Conservation (phyloP, 2,113 vertebrate species). For the Xerus inauris region DNA sequence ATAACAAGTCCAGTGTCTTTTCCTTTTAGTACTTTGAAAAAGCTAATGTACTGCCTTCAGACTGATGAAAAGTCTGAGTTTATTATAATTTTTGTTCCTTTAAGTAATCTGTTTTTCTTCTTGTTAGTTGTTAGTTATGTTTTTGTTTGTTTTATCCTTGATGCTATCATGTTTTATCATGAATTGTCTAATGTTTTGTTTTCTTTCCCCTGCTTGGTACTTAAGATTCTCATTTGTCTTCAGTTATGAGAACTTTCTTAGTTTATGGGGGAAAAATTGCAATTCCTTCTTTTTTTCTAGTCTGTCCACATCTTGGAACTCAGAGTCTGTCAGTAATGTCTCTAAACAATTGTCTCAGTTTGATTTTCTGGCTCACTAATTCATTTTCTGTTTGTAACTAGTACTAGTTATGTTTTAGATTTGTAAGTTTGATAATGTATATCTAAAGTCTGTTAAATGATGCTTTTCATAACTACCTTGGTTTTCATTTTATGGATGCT, state of each 20-base stretch:
- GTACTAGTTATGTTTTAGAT: not conserved
- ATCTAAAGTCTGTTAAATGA: not conserved
- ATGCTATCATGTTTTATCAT: not conserved
- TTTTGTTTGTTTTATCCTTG: conserved; percentile 23
- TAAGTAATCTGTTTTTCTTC: not conserved
- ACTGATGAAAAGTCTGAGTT: not conserved
- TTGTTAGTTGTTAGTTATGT: not conserved
- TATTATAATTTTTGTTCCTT: not conserved
- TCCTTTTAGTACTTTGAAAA: not conserved
- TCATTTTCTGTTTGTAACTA: conserved; percentile 21
- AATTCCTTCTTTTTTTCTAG: not conserved
- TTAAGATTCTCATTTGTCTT: conserved; percentile 27
- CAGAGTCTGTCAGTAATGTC: not conserved
- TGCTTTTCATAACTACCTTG: not conserved
- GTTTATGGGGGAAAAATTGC: not conserved
- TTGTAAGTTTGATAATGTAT: conserved; percentile 1
- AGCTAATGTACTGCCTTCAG: not conserved
- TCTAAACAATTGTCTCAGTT: conserved; percentile 31
- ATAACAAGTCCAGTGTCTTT: not conserved
- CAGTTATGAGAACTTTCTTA: not conserved
- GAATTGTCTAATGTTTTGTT: not conserved
- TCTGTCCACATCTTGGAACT: not conserved
- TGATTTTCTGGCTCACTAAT: conserved; percentile 16
- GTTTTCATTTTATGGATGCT: not conserved
- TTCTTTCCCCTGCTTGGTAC: not conserved